These are phyloP conservation scores for Cinclus mexicanus DNA, from an alignment of 2,113 vertebrate species.

Conservation along the genomic window DNA sequence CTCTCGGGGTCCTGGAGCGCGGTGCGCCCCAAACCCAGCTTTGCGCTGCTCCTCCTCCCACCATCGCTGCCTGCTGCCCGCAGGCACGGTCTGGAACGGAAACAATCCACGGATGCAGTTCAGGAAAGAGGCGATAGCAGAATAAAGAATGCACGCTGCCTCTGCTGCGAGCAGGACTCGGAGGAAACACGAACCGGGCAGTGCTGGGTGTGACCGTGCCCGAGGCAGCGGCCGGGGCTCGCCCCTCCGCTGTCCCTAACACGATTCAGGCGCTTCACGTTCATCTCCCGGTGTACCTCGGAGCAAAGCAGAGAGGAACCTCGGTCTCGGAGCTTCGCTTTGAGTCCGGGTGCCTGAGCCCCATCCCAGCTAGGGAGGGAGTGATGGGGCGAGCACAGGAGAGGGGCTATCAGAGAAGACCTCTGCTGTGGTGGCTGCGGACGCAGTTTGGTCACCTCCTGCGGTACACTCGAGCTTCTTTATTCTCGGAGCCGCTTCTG, in stretches of 20 bases:
- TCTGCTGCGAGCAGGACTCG: background rate
- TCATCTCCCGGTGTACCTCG: background rate
- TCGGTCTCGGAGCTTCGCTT: background rate
- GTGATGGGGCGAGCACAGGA: no score
- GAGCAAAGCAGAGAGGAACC: background rate
- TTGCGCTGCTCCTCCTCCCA: background rate
- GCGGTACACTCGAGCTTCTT: background rate
- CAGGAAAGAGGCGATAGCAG: background rate
- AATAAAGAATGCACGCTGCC: background rate
- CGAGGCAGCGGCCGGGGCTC: background rate
- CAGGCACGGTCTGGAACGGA: background rate
- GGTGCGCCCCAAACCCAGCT: background rate
- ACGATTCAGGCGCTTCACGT: fast-evolving
- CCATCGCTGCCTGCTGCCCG: background rate
- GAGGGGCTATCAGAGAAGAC: no score
- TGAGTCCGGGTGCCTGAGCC: background rate
- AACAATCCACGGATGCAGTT: background rate
- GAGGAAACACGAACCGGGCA: fast-evolving
- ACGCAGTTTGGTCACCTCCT: fast-evolving
- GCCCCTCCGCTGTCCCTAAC: fast-evolving
- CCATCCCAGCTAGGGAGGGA: fast-evolving
- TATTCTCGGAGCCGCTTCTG: background rate
- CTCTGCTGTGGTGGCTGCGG: background rate
- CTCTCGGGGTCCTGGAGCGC: fast-evolving
- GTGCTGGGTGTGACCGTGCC: background rate